Evolutionary conservation across 1,140 invertebrate species (phyloP), one percentile per base, ranked within the genome.

Genomic region (Conus ventricosus): DNA sequence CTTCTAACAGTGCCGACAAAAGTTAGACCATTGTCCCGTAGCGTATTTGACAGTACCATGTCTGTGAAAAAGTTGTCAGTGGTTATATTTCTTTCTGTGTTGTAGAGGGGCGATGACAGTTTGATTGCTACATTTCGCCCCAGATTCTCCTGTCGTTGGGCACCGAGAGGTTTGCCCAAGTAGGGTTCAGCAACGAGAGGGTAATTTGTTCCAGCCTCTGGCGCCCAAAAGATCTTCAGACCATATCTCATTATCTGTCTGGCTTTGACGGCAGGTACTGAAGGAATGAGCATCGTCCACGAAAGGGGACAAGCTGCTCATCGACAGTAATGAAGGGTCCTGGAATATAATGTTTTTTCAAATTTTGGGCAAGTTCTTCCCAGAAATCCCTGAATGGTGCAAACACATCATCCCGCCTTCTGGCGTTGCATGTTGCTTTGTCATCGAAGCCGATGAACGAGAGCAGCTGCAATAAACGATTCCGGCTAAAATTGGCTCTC

Each of bases 311-410:
- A 76, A 76, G 71, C 71, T 76, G 71, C 71, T 94, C 92, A 89
- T 94, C 93, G 27, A 94, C 90, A 17, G 91, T 91, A 15, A 94
- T 8, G 78, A 88, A 67, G 2, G 71, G 71, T 8, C 71, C 71
- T 10, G 71, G 20, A 76, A 76, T n/a, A 23, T 92, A 92, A 71
- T 88, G 83, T 63, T 84, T 87, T 17, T 23, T 17, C 17, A 92
- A 71, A 71, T 80, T 81, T 27, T 23, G 54, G 51, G 67, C 55
- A n/a, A 91, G 90, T 57, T 85, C 87, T 71, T 91, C 87, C 89
- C 89, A 93, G 60, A 93, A 82, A 23, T 92, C 89, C 25, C 92
- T 71, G 39, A 93, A 87, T 55, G 91, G 88, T n/a, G 91, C 90
- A 81, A 92, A 89, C 76, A 89, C 3, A 39, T 39, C 39, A 39